Evolutionary conservation across 64 coral and sea anemone genomes (phyloP), one percentile per base, ranked within the genome.

Genomic region (Dendronephthya gigantea): DNA sequence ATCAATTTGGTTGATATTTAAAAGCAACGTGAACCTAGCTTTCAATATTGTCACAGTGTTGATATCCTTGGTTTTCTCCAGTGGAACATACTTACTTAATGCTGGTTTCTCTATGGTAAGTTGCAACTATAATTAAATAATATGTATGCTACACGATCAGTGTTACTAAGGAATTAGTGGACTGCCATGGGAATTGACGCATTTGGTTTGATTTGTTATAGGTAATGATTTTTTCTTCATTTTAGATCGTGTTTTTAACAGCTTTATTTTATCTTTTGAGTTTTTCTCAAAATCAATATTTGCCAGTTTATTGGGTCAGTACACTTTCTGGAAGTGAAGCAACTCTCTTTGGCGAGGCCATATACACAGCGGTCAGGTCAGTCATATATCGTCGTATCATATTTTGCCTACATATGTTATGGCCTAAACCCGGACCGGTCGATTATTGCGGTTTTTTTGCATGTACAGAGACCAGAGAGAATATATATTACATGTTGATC

Each of bases 251-350:
- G 27, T 98, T 98, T 90, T 85, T 98, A 36, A 93, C 95, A 31
- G 92, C 92, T 11, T 83, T 98, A 45, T 98, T 98, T 58, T 98
- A 98, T 32, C 79, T 98, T 35, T 65, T 98, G 69, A 98, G 95
- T 75, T 86, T 82, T 11, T 98, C 95, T 88, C 87, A 92, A 68
- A 92, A 98, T 51, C 92, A 98, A 50, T 98, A 98, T 48, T 89
- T 87, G 81, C 95, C 95, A 52, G 95, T 98, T 74, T 89, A 98
- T 84, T 98, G 95, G 95, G 93, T 98, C 91, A 85, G 95, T 29
- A 90, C 93, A 59, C 72, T 98, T 37, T 85, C 92, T 41, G 92
- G 89, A 17, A 83, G 89, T 22, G 92, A 92, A 29, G 89, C 92
- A 49, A 59, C 92, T 50, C 89, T 90, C 0, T 98, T 98, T 92